These are phyloP conservation scores for Amphipoea lucens DNA, from an alignment of 2,888 invertebrate species.

Conservation along the genomic window DNA sequence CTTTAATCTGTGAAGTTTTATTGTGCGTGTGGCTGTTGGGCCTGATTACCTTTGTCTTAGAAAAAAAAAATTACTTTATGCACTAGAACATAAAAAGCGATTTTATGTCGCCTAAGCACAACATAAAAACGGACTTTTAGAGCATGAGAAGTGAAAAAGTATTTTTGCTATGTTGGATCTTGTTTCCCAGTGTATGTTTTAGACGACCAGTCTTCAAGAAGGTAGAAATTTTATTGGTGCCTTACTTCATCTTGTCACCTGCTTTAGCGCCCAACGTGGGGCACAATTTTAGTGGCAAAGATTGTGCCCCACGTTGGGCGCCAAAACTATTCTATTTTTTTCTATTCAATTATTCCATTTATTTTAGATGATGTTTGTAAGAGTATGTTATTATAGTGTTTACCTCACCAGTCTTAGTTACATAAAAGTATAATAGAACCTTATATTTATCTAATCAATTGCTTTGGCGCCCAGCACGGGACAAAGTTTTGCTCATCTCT, in stretches of 20 bases:
- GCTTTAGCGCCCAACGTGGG: slow-evolving; percentile 9
- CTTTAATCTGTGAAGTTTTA: too few relatives aligned
- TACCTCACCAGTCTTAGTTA: too few relatives aligned
- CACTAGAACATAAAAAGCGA: too few relatives aligned
- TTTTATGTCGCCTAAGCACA: too few relatives aligned
- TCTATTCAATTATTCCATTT: not conserved
- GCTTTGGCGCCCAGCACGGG: slow-evolving; percentile 8
- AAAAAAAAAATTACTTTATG: too few relatives aligned
- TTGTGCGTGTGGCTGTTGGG: too few relatives aligned
- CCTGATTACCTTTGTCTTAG: too few relatives aligned
- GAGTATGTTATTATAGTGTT: not conserved
- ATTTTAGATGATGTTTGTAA: not conserved
- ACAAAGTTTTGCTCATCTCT: not conserved
- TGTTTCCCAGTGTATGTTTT: not conserved
- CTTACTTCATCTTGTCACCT: not conserved
- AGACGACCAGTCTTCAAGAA: too few relatives aligned
- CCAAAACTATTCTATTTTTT: too few relatives aligned
- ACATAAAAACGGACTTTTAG: too few relatives aligned
- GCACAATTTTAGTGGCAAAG: not conserved
- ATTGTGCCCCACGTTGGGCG: not conserved
- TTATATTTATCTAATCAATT: not conserved
- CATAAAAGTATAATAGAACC: not conserved
- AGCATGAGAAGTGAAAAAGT: too few relatives aligned
- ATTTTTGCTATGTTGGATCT: too few relatives aligned
- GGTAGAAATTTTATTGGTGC: not conserved